Percentiles rank a stretch among this genome's conserved stretches.
Evolutionary conservation across 1,140 invertebrate species (phyloP).

Genomic region (Formica exsecta): DNA sequence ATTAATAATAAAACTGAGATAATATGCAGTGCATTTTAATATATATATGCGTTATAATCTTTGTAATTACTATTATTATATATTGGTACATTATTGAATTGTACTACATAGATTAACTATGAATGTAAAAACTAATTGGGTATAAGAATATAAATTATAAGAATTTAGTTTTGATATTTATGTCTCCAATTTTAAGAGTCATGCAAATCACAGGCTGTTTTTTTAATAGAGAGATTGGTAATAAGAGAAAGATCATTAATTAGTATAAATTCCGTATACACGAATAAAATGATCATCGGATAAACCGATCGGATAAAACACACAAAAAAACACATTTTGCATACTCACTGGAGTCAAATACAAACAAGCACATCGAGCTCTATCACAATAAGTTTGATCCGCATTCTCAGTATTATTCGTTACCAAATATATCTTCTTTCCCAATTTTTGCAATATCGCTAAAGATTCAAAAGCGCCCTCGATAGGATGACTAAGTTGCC

Average conservation of each 20-base stretch:
- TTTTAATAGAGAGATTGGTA: background rate
- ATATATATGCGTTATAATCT: too few species aligned
- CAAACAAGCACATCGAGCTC: constrained; percentile 79
- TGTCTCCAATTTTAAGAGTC: too few species aligned
- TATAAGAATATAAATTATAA: too few species aligned
- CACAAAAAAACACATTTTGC: too few species aligned
- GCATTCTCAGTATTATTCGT: constrained; percentile 90
- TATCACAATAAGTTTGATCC: constrained; percentile 79
- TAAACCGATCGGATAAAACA: background rate
- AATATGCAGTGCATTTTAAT: too few species aligned
- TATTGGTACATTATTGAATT: too few species aligned
- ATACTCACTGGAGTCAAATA: constrained; percentile 84
- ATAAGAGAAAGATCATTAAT: background rate
- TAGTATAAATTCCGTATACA: background rate
- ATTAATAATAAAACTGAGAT: too few species aligned
- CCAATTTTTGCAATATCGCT: constrained; percentile 86
- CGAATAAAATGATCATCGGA: background rate
- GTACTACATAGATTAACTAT: too few species aligned
- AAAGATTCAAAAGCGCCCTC: constrained; percentile 87
- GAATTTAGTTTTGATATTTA: too few species aligned
- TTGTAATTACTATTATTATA: too few species aligned
- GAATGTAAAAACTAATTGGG: too few species aligned
- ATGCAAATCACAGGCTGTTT: too few species aligned
- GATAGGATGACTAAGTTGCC: constrained; percentile 84
- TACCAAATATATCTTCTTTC: constrained; percentile 90